Evolutionary conservation across 2,113 vertebrate species (phyloP), one percentile per base, ranked within the genome.

Genomic region (Scomber scombrus): DNA sequence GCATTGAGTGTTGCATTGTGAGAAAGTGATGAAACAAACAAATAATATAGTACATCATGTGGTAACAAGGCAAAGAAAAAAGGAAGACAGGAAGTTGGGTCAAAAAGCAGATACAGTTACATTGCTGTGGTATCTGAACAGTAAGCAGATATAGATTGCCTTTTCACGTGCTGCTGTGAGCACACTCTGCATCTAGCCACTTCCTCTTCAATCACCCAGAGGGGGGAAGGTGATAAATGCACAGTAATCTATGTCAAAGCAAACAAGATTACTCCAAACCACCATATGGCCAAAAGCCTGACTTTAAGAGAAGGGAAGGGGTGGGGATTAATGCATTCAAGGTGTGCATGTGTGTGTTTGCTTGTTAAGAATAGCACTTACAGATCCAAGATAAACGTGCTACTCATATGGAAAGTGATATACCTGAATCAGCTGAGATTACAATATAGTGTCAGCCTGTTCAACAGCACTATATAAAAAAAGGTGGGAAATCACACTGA

Each of bases 201-300:
- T 82, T 91, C 89, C 89, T 83, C 73, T 76, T 74, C 40, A 29
- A 16, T 72, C 68, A 61, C 50, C 62, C 71, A 19, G 15, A 72
- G 21, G 49, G 67, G 72, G 31, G 68, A n/a, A 72, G 62, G 76
- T 71, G 78, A 84, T 72, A 81, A 82, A 87, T 14, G 15, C 23
- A n/a, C 43, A 14, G 62, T 81, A 69, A 78, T 84, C 70, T 57
- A 54, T 71, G 78, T 82, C 82, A 81, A 52, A 54, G 68, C 81
- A 93, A 91, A 91, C 67, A 78, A 81, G 88, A 90, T 93, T 89
- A 90, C 65, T 82, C 46, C 72, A 54, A 85, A 80, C 85, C 73
- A n/a, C 82, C 84, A 90, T 79, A 88, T 85, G 91, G 85, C 45
- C 29, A 16, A 64, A 78, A 61, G 4, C 47, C 74, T 70, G 67